These are phyloP conservation scores for Echinarachnius parma DNA, from an alignment of 53 echinoderm and acorn worm genomes.

Conservation along the genomic window DNA sequence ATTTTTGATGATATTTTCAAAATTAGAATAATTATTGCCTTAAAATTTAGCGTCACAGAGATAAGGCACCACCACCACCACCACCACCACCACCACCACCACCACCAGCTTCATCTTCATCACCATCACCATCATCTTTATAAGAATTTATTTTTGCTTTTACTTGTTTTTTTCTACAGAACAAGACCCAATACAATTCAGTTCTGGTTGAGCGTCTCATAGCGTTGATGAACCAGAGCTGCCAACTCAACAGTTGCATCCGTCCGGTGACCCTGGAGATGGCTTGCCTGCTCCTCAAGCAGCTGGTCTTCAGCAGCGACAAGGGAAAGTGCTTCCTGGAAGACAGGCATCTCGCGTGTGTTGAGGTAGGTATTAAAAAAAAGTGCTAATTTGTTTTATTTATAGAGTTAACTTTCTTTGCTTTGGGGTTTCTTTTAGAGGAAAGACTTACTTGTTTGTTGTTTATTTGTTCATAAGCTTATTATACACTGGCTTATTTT, in stretches of 20 bases:
- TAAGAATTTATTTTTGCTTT: not conserved
- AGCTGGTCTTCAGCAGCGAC: constrained; percentile 65
- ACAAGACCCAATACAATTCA: constrained; percentile 75
- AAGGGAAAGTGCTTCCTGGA: constrained; percentile 81
- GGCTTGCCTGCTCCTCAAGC: constrained; percentile 79
- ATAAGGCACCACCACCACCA: no score
- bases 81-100: no score
- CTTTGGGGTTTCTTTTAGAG: no score
- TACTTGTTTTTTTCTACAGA: constrained; percentile 36
- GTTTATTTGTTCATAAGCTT: no score
- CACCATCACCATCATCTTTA: not conserved
- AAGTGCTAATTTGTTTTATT: no score
- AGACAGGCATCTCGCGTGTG: constrained; percentile 84
- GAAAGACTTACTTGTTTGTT: no score
- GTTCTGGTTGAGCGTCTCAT: constrained; percentile 78
- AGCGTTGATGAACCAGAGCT: constrained; percentile 84
- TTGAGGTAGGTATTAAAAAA: constrained; percentile 94
- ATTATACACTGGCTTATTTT: no score
- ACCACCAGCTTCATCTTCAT: not conserved
- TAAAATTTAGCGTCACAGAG: no score
- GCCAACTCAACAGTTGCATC: constrained; percentile 91
- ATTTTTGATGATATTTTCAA: no score
- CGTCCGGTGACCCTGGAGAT: constrained; percentile 95
- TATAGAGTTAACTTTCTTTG: not conserved
- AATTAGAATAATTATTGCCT: no score